Evolutionary conservation across 2,113 vertebrate genomes (phyloP).

Genomic region (Lophius piscatorius): DNA sequence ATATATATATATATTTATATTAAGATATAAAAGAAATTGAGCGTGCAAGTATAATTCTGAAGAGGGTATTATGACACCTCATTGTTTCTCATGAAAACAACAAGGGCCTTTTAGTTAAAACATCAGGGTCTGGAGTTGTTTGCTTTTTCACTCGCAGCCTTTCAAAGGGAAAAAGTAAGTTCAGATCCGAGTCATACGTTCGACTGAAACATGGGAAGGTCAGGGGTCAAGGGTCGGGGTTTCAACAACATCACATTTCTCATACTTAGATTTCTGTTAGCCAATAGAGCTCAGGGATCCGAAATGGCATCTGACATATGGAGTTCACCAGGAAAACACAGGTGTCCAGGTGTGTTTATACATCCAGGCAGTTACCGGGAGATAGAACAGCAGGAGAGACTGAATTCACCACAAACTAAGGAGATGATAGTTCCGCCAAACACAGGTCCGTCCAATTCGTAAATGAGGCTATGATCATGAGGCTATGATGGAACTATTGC

Average conservation of each 20-base stretch:
- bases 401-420: too few relatives aligned
- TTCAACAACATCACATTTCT: conserved; percentile 67
- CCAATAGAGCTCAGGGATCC: conserved; percentile 26
- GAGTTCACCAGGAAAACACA: conserved; percentile 39
- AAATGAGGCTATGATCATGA: too few relatives aligned
- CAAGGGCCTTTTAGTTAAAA: conserved; percentile 22
- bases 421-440: too few relatives aligned
- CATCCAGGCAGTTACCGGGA: background rate
- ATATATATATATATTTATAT: conserved; percentile 5
- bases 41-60: background rate
- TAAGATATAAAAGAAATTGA: background rate
- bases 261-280: conserved; percentile 44
- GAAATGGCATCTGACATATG: conserved; percentile 36
- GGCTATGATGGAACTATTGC: too few relatives aligned
- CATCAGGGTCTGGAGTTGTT: conserved; percentile 49
- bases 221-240: conserved; percentile 65
- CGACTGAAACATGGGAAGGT: conserved; percentile 63
- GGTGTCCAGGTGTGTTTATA: conserved; percentile 21
- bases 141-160: conserved; percentile 64
- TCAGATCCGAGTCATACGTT: conserved; percentile 62
- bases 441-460: background rate
- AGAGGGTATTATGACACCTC: background rate
- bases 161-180: conserved; percentile 68
- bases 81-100: conserved; percentile 12
- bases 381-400: conserved; percentile 1